These are phyloP conservation scores for Cydia fagiglandana DNA, from an alignment of 1,140 invertebrate genomes.

Conservation along the genomic window DNA sequence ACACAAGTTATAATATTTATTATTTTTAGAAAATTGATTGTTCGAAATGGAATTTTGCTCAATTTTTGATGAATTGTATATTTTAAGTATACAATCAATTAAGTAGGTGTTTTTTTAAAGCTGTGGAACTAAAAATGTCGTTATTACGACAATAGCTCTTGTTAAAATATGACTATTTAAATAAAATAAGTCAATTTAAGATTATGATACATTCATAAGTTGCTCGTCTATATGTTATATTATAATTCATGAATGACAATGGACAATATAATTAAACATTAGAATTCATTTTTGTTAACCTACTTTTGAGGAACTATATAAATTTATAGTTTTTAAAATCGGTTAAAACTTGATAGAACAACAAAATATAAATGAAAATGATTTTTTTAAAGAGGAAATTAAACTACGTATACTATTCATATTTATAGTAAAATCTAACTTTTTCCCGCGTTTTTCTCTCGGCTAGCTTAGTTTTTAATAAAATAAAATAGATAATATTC, in stretches of 20 bases:
- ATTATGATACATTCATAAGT: neutral
- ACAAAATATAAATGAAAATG: neutral
- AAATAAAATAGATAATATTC: neutral
- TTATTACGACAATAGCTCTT: neutral
- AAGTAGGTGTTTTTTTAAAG: neutral
- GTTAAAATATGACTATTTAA: neutral
- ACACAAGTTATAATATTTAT: neutral
- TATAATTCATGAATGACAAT: neutral
- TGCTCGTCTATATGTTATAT: neutral
- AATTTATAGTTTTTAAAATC: neutral
- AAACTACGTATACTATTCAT: neutral
- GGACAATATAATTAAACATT: neutral
- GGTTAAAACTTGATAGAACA: neutral
- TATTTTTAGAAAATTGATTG: neutral
- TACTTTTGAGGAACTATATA: neutral
- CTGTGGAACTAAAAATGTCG: neutral
- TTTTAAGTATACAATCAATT: neutral
- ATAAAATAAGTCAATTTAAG: neutral
- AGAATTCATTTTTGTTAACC: neutral
- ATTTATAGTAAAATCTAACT: neutral
- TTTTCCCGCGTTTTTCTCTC: neutral
- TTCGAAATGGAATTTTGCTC: slow-evolving; percentile 1
- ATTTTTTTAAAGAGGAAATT: neutral
- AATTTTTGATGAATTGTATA: neutral
- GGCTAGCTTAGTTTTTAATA: neutral